Evolutionary conservation across 2,797 vertebrate genomes (phyloP).

Genomic region (Gymnothorax javanicus): DNA sequence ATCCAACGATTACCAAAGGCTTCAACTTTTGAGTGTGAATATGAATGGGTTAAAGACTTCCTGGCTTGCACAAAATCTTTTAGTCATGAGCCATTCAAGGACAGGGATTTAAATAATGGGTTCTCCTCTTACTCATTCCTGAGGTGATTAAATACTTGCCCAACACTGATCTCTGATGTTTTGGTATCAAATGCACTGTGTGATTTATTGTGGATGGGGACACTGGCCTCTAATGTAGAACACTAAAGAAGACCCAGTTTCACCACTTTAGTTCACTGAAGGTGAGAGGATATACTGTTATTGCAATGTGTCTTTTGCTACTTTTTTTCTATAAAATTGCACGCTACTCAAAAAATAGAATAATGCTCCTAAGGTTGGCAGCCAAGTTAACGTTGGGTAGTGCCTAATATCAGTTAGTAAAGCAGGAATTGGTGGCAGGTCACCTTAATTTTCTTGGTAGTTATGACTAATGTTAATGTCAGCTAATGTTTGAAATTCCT

Average conservation of each 20-base stretch:
- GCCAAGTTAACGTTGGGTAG: no score
- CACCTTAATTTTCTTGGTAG: no score
- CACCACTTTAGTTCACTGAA: slow-evolving; percentile 22
- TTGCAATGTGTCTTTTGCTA: not conserved
- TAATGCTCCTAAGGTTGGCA: no score
- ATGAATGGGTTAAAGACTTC: not conserved
- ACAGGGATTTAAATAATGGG: not conserved
- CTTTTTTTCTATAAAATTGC: no score
- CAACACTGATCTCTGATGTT: not conserved
- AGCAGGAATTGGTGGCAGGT: no score
- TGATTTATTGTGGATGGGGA: slow-evolving; percentile 53
- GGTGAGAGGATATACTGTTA: not conserved
- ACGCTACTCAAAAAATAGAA: no score
- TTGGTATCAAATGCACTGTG: slow-evolving; percentile 49
- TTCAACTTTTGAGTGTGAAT: not conserved
- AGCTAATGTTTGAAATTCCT: no score
- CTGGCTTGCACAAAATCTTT: not conserved
- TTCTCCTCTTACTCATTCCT: not conserved
- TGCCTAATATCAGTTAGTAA: no score
- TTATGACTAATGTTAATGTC: no score
- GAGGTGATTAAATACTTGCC: not conserved
- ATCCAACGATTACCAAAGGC: not conserved
- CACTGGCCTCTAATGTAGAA: slow-evolving; percentile 52
- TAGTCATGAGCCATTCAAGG: not conserved
- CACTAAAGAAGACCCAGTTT: slow-evolving; percentile 47